phyloP scores from a whole-genome alignment of 2,797 vertebrate species.

The Neopelma chrysocephalum region DNA sequence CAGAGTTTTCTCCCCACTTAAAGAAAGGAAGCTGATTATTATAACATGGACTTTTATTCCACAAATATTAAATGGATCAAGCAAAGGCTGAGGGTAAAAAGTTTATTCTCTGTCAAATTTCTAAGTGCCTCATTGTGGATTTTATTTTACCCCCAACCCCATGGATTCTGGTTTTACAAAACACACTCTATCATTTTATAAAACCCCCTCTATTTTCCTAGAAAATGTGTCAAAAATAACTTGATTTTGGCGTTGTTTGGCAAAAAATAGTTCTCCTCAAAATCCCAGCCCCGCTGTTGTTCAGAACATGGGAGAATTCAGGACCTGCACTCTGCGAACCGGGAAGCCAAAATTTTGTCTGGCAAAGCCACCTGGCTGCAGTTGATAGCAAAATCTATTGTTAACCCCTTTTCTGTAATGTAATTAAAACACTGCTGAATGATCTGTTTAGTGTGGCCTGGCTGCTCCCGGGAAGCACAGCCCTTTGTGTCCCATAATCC shows the following conservation, averaged over 20 bases:
- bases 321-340: background rate
- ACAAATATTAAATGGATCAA: background rate
- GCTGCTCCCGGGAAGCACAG: background rate
- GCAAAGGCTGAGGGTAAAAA: background rate
- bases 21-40: background rate
- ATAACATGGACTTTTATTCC: background rate
- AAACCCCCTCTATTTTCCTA: background rate
- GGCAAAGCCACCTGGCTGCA: conserved; percentile 58
- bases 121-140: background rate
- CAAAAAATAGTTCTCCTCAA: background rate
- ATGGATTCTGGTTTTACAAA: background rate
- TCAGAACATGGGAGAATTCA: background rate
- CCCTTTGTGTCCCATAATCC: conserved; percentile 50
- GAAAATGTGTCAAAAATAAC: background rate
- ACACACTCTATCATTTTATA: background rate
- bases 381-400: conserved; percentile 36
- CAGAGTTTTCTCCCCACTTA: background rate
- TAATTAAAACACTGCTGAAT: conserved; percentile 52
- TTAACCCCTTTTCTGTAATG: conserved; percentile 49
- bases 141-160: background rate
- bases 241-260: background rate
- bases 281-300: background rate
- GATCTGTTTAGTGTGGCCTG: background rate
- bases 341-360: background rate
- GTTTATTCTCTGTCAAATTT: background rate